Evolutionary conservation across 2,113 vertebrate genomes (phyloP).

Genomic region (Eptatretus burgeri): DNA sequence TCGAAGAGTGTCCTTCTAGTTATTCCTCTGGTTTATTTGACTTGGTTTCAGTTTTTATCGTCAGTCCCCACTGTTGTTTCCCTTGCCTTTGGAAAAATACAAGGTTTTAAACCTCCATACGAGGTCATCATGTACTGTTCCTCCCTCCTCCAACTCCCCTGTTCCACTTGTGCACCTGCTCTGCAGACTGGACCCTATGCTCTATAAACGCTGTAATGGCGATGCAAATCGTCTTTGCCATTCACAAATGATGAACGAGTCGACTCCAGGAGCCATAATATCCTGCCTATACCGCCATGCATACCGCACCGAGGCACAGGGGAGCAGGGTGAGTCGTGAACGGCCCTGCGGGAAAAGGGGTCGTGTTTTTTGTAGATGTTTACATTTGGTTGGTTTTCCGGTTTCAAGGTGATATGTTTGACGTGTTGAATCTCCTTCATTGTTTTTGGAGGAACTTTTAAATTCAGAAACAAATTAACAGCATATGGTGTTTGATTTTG

Average conservation of each 20-base stretch:
- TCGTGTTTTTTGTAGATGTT: background rate
- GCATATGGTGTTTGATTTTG: too few relatives aligned
- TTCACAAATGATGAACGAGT: slow-evolving; percentile 76
- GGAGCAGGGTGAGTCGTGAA: slow-evolving; percentile 31
- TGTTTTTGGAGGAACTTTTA: too few relatives aligned
- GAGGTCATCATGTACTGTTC: too few relatives aligned
- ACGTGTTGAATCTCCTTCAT: background rate
- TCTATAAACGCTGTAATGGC: slow-evolving; percentile 75
- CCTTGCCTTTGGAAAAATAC: too few relatives aligned
- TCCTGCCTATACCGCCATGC: slow-evolving; percentile 83
- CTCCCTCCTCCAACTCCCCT: too few relatives aligned
- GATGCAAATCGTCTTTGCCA: slow-evolving; percentile 73
- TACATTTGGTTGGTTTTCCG: background rate
- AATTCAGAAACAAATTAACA: too few relatives aligned
- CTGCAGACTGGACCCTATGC: slow-evolving; percentile 46
- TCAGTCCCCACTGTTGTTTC: too few relatives aligned
- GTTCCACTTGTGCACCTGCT: background rate
- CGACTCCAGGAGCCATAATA: slow-evolving; percentile 56
- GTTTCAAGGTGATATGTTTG: background rate
- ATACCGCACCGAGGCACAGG: slow-evolving; percentile 66
- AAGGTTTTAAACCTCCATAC: too few relatives aligned
- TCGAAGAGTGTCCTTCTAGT: too few relatives aligned
- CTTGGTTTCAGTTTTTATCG: too few relatives aligned
- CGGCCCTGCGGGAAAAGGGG: too few relatives aligned
- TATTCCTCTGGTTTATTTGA: too few relatives aligned